phyloP scores from a whole-genome alignment of 2,113 vertebrate genomes.

The Morone saxatilis region DNA sequence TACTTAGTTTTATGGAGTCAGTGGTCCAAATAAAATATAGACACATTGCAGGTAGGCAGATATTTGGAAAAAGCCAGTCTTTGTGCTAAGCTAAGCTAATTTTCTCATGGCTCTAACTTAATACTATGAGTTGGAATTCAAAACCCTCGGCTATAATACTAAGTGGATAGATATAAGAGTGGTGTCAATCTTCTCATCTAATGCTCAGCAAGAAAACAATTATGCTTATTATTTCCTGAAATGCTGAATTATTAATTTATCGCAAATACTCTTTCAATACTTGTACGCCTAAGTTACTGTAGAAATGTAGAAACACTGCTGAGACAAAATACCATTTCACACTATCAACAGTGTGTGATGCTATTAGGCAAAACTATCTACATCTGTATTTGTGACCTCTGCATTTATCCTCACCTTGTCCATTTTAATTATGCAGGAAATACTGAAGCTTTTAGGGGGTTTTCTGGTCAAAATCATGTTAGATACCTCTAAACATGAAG shows the following conservation, averaged over 20 bases:
- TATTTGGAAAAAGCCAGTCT: no score
- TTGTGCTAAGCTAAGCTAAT: neutral
- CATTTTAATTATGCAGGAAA: conserved; percentile 26
- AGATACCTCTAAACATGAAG: neutral
- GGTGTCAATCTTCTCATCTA: neutral
- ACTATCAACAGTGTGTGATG: neutral
- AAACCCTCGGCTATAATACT: no score
- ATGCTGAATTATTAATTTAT: neutral
- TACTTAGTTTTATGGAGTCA: no score
- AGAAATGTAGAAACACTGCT: no score
- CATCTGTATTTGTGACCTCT: neutral
- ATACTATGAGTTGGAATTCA: neutral
- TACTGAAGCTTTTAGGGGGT: neutral
- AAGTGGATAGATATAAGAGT: neutral
- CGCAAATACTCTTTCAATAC: neutral
- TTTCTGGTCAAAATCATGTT: neutral
- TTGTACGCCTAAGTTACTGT: neutral
- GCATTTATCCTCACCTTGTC: conserved; percentile 2
- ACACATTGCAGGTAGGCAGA: no score
- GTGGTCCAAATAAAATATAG: no score
- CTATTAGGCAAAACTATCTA: conserved; percentile 5
- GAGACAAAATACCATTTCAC: neutral
- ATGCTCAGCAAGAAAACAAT: neutral
- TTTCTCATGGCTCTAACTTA: neutral
- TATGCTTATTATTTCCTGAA: neutral